Evolutionary conservation across 2,888 invertebrate species (phyloP), one percentile per base, ranked within the genome.

Genomic region (Phengaris alcon): DNA sequence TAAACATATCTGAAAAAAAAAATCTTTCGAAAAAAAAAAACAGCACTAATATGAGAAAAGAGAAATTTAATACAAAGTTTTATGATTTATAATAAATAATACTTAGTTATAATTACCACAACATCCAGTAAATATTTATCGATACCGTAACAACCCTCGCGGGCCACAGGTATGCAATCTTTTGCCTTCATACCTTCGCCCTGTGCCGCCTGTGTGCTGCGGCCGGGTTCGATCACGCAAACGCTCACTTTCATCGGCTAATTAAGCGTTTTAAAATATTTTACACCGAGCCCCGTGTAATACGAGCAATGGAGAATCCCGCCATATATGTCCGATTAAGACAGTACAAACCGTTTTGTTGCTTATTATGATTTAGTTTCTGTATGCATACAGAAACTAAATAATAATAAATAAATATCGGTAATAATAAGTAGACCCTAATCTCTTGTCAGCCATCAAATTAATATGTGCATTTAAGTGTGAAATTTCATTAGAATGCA

Each of bases 141-240:
- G 89, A 89, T 84, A 86, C 12, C 48, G 13, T 70, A 6, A 76
- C 90, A 87, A 77, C 90, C 85, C 91, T 90, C 75, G 77, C 80
- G 79, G 78, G 78, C 83, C 84, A 84, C 91, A 91, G 90, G 90
- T 89, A 91, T 88, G 89, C 86, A 89, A 88, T 88, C 89, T 87
- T 84, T 84, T 84, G 86, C 84, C 84, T 86, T 86, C 72, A 87
- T 88, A 84, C 86, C 85, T 87, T 86, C 86, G 85, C 85, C 86
- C 87, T 86, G 87, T 87, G 88, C 86, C 86, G 87, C 85, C 85
- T 59, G 84, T 82, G 83, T 86, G 84, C 83, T 85, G 81, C 82
- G 83, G 69, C 44, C n/a, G 51, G 22, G 6, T 84, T 82, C 78
- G 85, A 87, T 86, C 83, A 84, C 84, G 84, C 82, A 70, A 51